Base-by-base conservation (phyloP, 2,888 invertebrate species). In the Craniophora ligustri region DNA sequence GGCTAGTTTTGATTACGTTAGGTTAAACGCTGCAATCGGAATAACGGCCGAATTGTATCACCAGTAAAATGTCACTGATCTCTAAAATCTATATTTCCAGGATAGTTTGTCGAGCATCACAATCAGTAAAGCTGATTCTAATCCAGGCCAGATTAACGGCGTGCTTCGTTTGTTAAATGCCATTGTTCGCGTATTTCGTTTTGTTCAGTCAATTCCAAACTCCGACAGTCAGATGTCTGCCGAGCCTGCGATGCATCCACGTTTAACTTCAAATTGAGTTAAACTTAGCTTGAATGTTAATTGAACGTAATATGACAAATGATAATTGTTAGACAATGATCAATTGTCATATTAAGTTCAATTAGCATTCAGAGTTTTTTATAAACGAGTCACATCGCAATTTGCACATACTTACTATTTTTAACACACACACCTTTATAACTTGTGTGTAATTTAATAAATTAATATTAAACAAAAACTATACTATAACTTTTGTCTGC, bases 111-210 rank as follows among this genome's bases (percentile, higher is more conserved):
- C 11, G 30, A 19, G 34, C 34, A 18, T 31, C 30, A 7, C 46
- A 49, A 44, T 42, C 46, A 34, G 21, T 42, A 44, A 18, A 21
- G 8, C 21, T n/a, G 26, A 46, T 21, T 51, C 8, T 45, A 50
- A 39, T 57, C 31, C 28, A 5, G 14, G 10, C 8, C 23, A 8
- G 38, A 54, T 57, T 47, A 62, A 62, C 41, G 45, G 48, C 47
- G 40, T 19, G 42, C 46, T 49, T 46, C 40, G 21, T 38, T 41
- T 7, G 42, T 39, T 66, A 58, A 62, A 51, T 58, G 48, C 48
- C 51, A 46, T 51, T 45, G 58, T 44, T 55, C 30, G 30, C 4
- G 21, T 36, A 45, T 59, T 63, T 58, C 35, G 55, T 59, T 55
- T 59, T 41, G 55, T 53, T 26, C 34, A 26, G 19, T 30, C 47